Evolutionary conservation across 2,888 invertebrate species (phyloP), one percentile per base, ranked within the genome.

Genomic region (Synanthedon andrenaeformis): DNA sequence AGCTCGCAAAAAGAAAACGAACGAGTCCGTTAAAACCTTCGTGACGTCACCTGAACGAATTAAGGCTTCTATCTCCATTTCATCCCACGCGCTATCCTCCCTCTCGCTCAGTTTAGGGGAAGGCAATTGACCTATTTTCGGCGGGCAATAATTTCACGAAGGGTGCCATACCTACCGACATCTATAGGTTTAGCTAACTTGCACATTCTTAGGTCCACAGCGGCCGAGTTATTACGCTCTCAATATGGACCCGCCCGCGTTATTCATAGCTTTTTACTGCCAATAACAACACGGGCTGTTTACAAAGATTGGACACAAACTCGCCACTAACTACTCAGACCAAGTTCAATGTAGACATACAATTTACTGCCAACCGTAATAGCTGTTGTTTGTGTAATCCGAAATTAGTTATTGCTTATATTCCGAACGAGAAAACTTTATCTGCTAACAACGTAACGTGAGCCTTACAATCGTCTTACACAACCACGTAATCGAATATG

Each of bases 41-140:
- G 74, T 85, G 82, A 83, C 85, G 84, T 85, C 84, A 85, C 84
- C 79, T 82, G 82, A 79, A 74, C 76, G 82, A 82, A 82, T 83
- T 79, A 82, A 76, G 70, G 67, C 66, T 63, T 70, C 72, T 62
- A 58, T 82, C 83, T 70, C 51, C 45, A 28, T 58, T 53, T 17
- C 54, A 11, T 55, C 45, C 5, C 49, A 19, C 51, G 23, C 14
- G 13, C 41, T 28, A 49, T 48, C 41, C 41, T 45, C 57, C 61
- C 63, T 80, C 81, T 74, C 82, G 59, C 70, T 82, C 77, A 60
- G 62, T 58, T 72, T 41, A 52, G 61, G 70, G 77, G 74, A 52
- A 71, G 78, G 82, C 86, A 85, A 84, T 87, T 87, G 87, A 87
- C 87, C 87, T 83, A 87, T 85, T 83, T 87, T 84, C 80, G 73